A percentile compares a stretch with the other conserved stretches of the same genome.
phyloP scores from a whole-genome alignment of 2,797 vertebrate genomes.

The Enteromius unitaeniatus region DNA sequence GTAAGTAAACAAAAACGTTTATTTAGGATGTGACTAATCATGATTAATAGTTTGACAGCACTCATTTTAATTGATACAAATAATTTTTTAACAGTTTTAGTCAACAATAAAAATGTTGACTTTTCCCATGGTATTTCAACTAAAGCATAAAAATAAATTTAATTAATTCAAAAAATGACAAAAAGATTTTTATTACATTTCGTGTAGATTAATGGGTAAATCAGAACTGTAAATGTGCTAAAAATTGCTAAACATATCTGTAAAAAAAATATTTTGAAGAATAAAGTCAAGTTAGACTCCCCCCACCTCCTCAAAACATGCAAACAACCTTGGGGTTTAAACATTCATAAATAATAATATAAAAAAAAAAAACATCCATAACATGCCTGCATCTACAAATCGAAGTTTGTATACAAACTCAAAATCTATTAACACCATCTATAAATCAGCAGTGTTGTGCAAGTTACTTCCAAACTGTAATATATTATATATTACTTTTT shows the following conservation, averaged over 20 bases:
- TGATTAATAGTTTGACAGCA: too few species aligned
- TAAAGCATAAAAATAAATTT: background rate
- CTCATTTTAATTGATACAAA: background rate
- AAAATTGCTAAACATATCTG: background rate
- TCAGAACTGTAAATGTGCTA: background rate
- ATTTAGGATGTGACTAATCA: too few species aligned
- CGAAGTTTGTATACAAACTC: background rate
- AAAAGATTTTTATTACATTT: background rate
- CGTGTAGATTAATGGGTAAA: background rate
- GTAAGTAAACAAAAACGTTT: too few species aligned
- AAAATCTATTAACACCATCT: constrained; percentile 21
- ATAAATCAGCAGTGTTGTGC: too few species aligned
- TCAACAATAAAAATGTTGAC: background rate
- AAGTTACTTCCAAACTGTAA: too few species aligned
- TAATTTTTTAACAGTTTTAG: background rate
- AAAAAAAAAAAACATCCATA: background rate
- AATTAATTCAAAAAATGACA: background rate
- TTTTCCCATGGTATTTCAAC: background rate
- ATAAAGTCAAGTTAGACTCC: background rate
- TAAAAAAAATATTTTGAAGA: background rate
- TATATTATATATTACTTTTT: too few species aligned
- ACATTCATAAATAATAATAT: background rate
- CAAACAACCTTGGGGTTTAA: background rate
- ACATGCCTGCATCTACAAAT: background rate
- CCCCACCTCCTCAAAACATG: background rate